Percentiles rank a stretch among this genome's conserved stretches.
Conservation (phyloP, 2,888 invertebrate genomes). For the Therioaphis trifolii region DNA sequence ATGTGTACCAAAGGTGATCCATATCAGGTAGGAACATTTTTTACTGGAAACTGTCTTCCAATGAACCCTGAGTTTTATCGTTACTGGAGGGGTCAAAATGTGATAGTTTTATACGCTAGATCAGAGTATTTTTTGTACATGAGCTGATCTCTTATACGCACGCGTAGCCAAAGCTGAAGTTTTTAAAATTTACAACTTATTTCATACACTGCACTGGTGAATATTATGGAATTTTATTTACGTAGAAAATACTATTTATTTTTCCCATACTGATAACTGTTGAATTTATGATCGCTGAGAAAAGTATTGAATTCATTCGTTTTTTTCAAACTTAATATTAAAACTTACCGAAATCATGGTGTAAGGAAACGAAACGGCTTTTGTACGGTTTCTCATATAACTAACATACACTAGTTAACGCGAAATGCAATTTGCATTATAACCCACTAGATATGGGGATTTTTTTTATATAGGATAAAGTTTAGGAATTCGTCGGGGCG, state of each 20-base stretch:
- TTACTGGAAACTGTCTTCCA: not conserved
- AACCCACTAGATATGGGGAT: too few species aligned
- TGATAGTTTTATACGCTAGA: slow-evolving; percentile 14
- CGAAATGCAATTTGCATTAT: too few species aligned
- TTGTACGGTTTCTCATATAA: too few species aligned
- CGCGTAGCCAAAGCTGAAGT: not conserved
- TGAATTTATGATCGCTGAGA: not conserved
- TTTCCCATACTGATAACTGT: not conserved
- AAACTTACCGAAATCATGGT: too few species aligned
- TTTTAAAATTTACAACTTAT: too few species aligned
- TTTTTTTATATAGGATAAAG: too few species aligned
- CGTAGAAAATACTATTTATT: not conserved
- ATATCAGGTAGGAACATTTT: not conserved
- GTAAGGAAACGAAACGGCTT: too few species aligned
- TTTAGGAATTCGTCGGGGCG: not conserved
- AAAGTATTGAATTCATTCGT: not conserved
- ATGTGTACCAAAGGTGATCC: not conserved
- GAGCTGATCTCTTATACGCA: slow-evolving; percentile 11
- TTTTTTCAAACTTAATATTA: too few species aligned
- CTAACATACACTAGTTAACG: too few species aligned
- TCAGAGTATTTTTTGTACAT: not conserved
- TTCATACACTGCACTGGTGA: not conserved
- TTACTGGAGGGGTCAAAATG: slow-evolving; percentile 21
- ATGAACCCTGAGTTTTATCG: slow-evolving; percentile 18
- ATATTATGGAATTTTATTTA: not conserved